Evolutionary conservation across 2,113 vertebrate species (phyloP).

Genomic region (Elephas maximus): DNA sequence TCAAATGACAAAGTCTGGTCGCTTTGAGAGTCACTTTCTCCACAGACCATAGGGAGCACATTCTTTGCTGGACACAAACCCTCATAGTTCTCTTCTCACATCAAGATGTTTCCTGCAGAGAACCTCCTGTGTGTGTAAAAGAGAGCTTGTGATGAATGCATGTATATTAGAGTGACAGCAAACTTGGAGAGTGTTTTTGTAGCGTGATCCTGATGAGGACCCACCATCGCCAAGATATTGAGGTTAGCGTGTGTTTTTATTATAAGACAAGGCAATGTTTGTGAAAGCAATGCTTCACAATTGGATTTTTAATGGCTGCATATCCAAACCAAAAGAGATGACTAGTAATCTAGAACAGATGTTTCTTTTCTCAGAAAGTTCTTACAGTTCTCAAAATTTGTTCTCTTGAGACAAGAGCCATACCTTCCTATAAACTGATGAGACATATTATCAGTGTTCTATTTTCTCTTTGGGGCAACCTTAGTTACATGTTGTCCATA

Average conservation of each 20-base stretch:
- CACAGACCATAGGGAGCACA: neutral
- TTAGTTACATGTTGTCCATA: neutral
- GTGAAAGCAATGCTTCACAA: neutral
- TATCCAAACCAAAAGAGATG: neutral
- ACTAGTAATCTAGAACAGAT: neutral
- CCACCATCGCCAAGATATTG: neutral
- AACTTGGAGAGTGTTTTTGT: neutral
- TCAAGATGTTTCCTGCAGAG: neutral
- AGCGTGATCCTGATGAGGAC: neutral
- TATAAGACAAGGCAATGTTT: neutral
- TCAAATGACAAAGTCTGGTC: neutral
- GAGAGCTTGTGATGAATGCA: neutral
- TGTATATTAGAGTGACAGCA: accelerated
- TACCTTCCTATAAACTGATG: neutral
- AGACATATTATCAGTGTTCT: neutral
- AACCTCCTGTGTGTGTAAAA: neutral
- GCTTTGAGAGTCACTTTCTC: neutral
- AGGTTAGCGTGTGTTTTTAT: neutral
- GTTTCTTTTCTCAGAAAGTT: neutral
- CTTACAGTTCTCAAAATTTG: neutral
- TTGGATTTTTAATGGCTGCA: neutral
- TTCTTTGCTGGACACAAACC: accelerated
- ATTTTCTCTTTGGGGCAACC: constrained; percentile 22
- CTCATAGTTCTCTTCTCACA: neutral
- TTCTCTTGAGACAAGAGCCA: neutral